These are phyloP conservation scores for Trissolcus brochymenae DNA, from an alignment of 2,888 invertebrate species.

Conservation along the genomic window DNA sequence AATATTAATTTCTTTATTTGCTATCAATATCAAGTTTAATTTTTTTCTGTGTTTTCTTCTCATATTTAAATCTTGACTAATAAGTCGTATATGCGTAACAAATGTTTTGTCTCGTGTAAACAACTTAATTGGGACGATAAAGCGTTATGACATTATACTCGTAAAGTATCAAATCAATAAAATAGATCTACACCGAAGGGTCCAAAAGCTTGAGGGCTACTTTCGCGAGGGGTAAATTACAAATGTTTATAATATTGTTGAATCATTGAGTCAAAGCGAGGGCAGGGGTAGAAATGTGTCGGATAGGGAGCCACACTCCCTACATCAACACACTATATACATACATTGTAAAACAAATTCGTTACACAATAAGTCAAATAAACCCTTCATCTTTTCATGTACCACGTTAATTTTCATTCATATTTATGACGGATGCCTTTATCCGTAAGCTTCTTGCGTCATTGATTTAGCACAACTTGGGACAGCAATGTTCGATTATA, in stretches of 20 bases:
- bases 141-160: constrained; percentile 46
- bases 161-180: constrained; percentile 53
- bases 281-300: constrained; percentile 18
- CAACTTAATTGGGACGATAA: constrained; percentile 50
- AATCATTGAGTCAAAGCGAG: constrained; percentile 53
- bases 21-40: neutral
- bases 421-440: constrained; percentile 31
- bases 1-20: constrained; percentile 3
- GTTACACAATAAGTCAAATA: constrained; percentile 56
- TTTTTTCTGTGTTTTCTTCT: neutral
- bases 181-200: constrained; percentile 51
- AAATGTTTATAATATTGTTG: constrained; percentile 56
- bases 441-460: constrained; percentile 16
- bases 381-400: constrained; percentile 49
- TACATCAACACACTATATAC: constrained; percentile 49
- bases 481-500: too few relatives aligned
- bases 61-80: neutral
- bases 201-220: constrained; percentile 24
- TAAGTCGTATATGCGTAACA: constrained; percentile 12
- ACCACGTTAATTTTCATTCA: constrained; percentile 42
- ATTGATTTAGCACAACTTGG: constrained; percentile 2
- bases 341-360: constrained; percentile 51
- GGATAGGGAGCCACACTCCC: constrained; percentile 44
- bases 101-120: constrained; percentile 40
- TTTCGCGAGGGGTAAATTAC: constrained; percentile 47